Base-by-base conservation (phyloP, 2,113 vertebrate genomes). In the Rhea pennata region DNA sequence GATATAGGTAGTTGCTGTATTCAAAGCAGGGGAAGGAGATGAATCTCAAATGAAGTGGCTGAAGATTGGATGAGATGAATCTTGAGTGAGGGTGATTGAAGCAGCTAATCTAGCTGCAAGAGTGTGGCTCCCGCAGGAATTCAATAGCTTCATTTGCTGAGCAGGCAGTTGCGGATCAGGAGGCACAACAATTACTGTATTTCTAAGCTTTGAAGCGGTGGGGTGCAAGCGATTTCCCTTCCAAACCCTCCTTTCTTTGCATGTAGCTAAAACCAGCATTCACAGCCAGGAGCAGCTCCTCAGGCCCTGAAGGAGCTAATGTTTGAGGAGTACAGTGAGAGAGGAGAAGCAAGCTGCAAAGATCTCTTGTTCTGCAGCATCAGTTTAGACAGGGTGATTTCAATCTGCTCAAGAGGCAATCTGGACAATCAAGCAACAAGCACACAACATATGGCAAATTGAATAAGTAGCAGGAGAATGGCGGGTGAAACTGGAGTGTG, bases 151-250 rank as follows among this genome's bases (percentile, higher is more conserved):
- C 67, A 7, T 33, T 21, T 36, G n/a, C 23, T 12, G 15, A 16
- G 61, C 29, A 22, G n/a, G 23, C 0, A 6, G 29, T 29, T 58
- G 56, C 44, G 31, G 16, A 31, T 58, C 44, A 46, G 44, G 44
- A 6, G 15, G 31, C 19, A 0, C 24, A 26, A 46, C 22, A 53
- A 21, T 4, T 27, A 33, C 0, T 5, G 20, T 3, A 20, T 13
- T 81, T 39, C 51, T 15, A 22, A n/a, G 42, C 31, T 29, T 6
- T 6, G 5, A 19, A 13, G 56, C 26, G 22, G 19, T 36, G 36
- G 64, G 21, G 7, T 10, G 3, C 51, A 12, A 46, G 10, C 50
- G 72, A 9, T 29, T 65, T 11, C 50, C 58, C 39, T 20, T 6
- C 15, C 7, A 46, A 46, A 46, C 9, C 2, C 4, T 16, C 39